Percentiles rank a stretch among this genome's conserved stretches.
Evolutionary conservation across 2,888 invertebrate genomes (phyloP).

Genomic region (Eugnorisma glareosa): DNA sequence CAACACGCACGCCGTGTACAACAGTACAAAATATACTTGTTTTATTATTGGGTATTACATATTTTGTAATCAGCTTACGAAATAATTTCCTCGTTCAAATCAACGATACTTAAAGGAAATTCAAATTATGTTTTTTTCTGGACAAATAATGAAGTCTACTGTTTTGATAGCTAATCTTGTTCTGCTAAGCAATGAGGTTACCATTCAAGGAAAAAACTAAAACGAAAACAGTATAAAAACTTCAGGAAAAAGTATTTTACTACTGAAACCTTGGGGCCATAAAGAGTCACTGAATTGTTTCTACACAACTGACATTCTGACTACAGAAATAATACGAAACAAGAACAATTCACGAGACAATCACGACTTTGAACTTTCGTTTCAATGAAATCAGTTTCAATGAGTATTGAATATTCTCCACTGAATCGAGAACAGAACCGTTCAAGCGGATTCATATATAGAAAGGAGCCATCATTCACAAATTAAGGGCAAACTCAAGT

Average conservation of each 20-base stretch:
- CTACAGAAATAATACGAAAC: conserved; percentile 28
- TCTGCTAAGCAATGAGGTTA: conserved; percentile 23
- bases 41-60: neutral
- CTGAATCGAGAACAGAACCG: conserved; percentile 12
- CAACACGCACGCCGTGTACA: neutral
- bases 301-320: conserved; percentile 27
- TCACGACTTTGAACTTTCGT: conserved; percentile 46
- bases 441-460: conserved; percentile 24
- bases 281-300: conserved; percentile 16
- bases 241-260: conserved; percentile 23
- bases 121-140: conserved; percentile 6
- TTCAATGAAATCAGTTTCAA: conserved; percentile 12
- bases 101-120: conserved; percentile 3
- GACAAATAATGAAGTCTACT: neutral
- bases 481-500: conserved; percentile 44
- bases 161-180: conserved; percentile 29
- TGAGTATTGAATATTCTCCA: conserved; percentile 29
- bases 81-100: conserved; percentile 14
- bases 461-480: conserved; percentile 21
- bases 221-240: conserved; percentile 12
- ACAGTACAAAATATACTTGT: neutral
- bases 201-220: neutral
- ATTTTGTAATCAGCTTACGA: conserved; percentile 8
- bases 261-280: conserved; percentile 10
- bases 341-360: conserved; percentile 21